phyloP scores from a whole-genome alignment of 2,797 vertebrate species.

The Diplodus puntazzo region DNA sequence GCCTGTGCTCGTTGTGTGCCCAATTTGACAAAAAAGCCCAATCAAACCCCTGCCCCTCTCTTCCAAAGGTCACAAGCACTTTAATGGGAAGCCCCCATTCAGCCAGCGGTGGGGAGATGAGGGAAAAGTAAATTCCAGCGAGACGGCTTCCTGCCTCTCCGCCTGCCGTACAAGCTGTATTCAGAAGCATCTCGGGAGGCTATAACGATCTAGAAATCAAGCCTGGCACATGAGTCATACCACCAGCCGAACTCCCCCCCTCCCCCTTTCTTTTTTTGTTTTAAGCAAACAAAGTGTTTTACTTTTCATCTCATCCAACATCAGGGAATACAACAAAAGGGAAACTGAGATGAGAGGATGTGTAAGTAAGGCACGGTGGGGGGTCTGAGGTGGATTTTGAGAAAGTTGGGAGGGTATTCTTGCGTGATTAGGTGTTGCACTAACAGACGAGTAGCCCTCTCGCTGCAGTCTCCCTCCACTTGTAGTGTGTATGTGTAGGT shows the following conservation, averaged over 20 bases:
- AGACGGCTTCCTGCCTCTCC: slow-evolving; percentile 49
- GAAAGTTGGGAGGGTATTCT: slow-evolving; percentile 27
- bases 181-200: slow-evolving; percentile 62
- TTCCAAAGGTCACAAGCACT: slow-evolving; percentile 73
- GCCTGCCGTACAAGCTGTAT: slow-evolving; percentile 22
- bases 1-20: slow-evolving; percentile 51
- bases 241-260: slow-evolving; percentile 37
- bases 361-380: slow-evolving; percentile 26
- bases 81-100: slow-evolving; percentile 53
- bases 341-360: slow-evolving; percentile 13
- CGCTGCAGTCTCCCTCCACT: slow-evolving; percentile 14
- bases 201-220: slow-evolving; percentile 68
- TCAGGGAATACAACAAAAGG: slow-evolving; percentile 41
- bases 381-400: slow-evolving; percentile 14
- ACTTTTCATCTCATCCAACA: slow-evolving; percentile 58
- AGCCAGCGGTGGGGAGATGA: slow-evolving; percentile 40
- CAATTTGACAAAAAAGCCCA: slow-evolving; percentile 56
- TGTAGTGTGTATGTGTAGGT: slow-evolving; percentile 48
- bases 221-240: slow-evolving; percentile 62
- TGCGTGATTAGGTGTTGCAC: slow-evolving; percentile 49
- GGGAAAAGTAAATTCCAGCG: slow-evolving; percentile 49
- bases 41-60: slow-evolving; percentile 65
- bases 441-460: slow-evolving; percentile 37
- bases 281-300: slow-evolving; percentile 61
- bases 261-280: slow-evolving; percentile 9